phyloP scores from a whole-genome alignment of 2,113 vertebrate genomes.

The Amia ocellicauda region DNA sequence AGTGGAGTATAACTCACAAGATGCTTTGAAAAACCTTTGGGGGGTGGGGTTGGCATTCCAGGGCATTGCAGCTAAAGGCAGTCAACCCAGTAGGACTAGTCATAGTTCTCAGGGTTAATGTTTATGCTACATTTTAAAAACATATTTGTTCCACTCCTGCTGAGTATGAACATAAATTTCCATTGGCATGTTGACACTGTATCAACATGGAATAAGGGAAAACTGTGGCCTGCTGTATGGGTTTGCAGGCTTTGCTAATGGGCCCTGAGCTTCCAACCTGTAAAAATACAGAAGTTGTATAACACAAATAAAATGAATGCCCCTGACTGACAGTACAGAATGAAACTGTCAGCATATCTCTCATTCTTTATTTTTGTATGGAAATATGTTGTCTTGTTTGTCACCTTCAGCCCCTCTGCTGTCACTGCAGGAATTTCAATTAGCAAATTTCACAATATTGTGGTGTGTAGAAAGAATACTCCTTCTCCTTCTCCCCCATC shows the following conservation, averaged over 20 bases:
- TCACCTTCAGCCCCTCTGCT: background rate
- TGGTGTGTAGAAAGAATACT: no score
- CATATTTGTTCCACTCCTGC: conserved; percentile 10
- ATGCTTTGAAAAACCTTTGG: no score
- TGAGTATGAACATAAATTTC: conserved; percentile 12
- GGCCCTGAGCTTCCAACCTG: background rate
- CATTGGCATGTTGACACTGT: conserved; percentile 14
- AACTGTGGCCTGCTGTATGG: background rate
- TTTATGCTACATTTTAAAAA: conserved; percentile 11
- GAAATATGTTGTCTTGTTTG: conserved; percentile 1
- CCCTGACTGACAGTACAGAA: conserved; percentile 8
- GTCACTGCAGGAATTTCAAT: background rate
- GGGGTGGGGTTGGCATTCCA: no score
- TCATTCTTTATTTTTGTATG: conserved; percentile 3
- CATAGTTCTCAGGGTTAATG: background rate
- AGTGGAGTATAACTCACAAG: no score
- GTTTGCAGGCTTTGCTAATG: background rate
- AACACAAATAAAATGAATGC: conserved; percentile 2
- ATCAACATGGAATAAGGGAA: background rate
- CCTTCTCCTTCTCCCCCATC: no score
- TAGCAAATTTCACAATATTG: background rate
- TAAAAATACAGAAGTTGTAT: conserved; percentile 10
- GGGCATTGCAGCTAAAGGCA: background rate
- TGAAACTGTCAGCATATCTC: conserved; percentile 15
- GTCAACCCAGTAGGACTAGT: background rate